Conservation (phyloP, 2,113 vertebrate genomes). For the Morone chrysops region DNA sequence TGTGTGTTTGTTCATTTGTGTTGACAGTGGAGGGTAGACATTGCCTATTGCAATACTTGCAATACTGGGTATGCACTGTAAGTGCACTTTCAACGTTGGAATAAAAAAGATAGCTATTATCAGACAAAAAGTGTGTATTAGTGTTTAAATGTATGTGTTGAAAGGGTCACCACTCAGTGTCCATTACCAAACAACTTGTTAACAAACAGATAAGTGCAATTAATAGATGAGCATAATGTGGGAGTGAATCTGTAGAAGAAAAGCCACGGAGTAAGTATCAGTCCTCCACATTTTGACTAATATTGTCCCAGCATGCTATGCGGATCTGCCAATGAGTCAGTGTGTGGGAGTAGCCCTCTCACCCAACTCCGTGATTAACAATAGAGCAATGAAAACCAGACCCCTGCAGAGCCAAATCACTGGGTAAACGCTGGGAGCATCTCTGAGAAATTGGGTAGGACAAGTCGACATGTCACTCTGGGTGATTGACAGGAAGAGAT, state of each 20-base stretch:
- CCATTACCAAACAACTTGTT: neutral
- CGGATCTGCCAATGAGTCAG: conserved; percentile 71
- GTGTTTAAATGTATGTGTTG: conserved; percentile 6
- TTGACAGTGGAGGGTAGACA: no score
- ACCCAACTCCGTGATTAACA: conserved; percentile 75
- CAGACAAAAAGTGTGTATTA: neutral
- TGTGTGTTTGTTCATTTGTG: no score
- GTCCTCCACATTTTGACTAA: conserved; percentile 64
- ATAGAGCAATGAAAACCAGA: conserved; percentile 57
- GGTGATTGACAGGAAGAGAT: conserved; percentile 71
- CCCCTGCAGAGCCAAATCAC: conserved; percentile 71
- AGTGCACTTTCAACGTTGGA: neutral
- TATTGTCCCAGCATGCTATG: conserved; percentile 63
- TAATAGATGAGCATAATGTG: conserved; percentile 46
- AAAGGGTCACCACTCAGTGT: neutral
- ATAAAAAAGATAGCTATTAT: neutral
- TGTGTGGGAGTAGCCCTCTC: conserved; percentile 73
- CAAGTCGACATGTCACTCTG: conserved; percentile 66
- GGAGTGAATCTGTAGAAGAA: conserved; percentile 47
- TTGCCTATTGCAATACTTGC: no score
- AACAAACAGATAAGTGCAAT: conserved; percentile 23
- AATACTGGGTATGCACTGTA: no score
- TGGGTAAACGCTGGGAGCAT: conserved; percentile 56
- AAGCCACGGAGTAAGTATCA: conserved; percentile 38
- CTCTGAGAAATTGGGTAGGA: conserved; percentile 55